Conservation (phyloP, 2,888 invertebrate genomes). For the Glomeris marginata region DNA sequence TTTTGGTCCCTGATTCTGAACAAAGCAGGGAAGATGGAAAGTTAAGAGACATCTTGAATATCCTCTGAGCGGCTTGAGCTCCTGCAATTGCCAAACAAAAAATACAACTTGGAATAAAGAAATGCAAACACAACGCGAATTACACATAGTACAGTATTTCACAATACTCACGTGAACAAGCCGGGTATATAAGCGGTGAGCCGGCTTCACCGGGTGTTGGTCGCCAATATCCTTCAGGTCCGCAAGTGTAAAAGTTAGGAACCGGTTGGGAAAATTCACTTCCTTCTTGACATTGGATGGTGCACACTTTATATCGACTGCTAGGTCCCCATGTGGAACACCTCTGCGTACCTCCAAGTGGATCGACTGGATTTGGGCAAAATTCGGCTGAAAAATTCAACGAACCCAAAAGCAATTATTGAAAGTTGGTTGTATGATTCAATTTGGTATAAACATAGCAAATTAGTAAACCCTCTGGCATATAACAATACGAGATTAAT, state of each 20-base stretch:
- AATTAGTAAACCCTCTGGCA: background rate
- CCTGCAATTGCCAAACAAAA: constrained; percentile 37
- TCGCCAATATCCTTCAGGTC: constrained; percentile 96
- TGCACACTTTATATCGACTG: constrained; percentile 88
- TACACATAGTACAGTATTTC: background rate
- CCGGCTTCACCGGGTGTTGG: constrained; percentile 60
- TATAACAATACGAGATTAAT: background rate
- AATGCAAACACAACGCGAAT: too few relatives aligned
- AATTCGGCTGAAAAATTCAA: constrained; percentile 62
- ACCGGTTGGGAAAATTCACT: constrained; percentile 78
- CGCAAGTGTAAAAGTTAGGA: constrained; percentile 95
- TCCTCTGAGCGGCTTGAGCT: constrained; percentile 79
- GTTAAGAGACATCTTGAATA: constrained; percentile 81
- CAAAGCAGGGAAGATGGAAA: constrained; percentile 95
- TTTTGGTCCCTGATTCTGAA: constrained; percentile 87
- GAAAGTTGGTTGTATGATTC: too few relatives aligned
- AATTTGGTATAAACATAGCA: background rate
- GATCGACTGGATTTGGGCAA: constrained; percentile 75
- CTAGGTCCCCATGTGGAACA: constrained; percentile 95
- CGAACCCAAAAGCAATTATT: too few relatives aligned
- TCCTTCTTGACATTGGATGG: constrained; percentile 63
- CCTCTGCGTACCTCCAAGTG: constrained; percentile 75
- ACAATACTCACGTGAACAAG: constrained; percentile 62
- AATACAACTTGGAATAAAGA: background rate
- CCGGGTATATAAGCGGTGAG: constrained; percentile 71